A percentile compares a stretch with the other conserved stretches of the same genome.
Conservation (phyloP, 1,140 invertebrate species). For the Dendrolimus punctatus region DNA sequence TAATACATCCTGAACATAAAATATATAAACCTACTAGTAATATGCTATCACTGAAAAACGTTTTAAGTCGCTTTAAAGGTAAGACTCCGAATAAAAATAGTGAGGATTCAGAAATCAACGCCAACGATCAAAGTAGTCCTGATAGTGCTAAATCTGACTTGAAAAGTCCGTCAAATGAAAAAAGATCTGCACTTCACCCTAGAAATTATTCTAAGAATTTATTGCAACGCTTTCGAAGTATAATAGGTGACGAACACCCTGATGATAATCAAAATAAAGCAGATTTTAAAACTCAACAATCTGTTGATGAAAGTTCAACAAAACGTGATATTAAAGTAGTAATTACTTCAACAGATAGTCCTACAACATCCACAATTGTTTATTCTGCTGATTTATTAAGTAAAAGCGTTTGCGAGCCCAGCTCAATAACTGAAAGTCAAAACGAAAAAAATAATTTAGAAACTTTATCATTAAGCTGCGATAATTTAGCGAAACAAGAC, state of each 20-base stretch:
- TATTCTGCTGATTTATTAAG: conserved; percentile 39
- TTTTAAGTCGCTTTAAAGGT: conserved; percentile 63
- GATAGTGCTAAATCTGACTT: conserved; percentile 51
- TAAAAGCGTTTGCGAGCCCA: conserved; percentile 61
- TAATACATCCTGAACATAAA: conserved; percentile 82
- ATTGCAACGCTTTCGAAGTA: conserved; percentile 71
- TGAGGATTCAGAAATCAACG: conserved; percentile 49
- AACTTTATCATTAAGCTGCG: conserved; percentile 59
- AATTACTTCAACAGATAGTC: conserved; percentile 48
- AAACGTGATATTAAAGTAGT: conserved; percentile 55
- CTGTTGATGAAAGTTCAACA: conserved; percentile 24
- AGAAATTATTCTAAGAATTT: conserved; percentile 70
- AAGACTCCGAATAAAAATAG: conserved; percentile 46
- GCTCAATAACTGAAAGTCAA: conserved; percentile 48
- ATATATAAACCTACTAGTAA: conserved; percentile 78
- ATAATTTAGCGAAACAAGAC: conserved; percentile 49
- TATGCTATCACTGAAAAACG: conserved; percentile 63
- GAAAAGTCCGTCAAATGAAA: conserved; percentile 55
- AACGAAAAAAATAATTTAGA: conserved; percentile 56
- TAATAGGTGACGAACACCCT: conserved; percentile 69
- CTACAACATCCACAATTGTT: conserved; percentile 32
- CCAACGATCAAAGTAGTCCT: conserved; percentile 41
- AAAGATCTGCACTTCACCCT: conserved; percentile 54
- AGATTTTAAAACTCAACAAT: conserved; percentile 22
- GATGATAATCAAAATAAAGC: conserved; percentile 49